These are phyloP conservation scores for Cryptomyrus ogoouensis DNA, from an alignment of 2,113 vertebrate genomes.

Conservation along the genomic window DNA sequence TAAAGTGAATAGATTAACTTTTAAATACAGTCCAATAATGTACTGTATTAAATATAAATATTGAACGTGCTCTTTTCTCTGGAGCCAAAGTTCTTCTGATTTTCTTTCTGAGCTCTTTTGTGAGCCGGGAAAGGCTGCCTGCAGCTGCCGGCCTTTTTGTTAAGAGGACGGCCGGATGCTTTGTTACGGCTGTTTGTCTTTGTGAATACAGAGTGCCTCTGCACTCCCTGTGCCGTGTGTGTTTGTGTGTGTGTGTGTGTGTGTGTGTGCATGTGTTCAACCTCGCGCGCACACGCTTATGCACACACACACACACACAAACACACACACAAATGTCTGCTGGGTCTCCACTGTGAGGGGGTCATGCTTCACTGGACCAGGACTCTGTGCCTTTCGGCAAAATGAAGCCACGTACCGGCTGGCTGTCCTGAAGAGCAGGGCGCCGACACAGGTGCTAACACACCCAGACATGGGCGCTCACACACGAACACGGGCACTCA, in stretches of 20 bases:
- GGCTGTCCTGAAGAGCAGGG: background rate
- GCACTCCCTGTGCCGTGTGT: background rate
- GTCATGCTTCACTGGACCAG: background rate
- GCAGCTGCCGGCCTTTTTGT: background rate
- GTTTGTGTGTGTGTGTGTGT: background rate
- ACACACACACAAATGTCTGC: background rate
- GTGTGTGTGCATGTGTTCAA: background rate
- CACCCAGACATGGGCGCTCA: background rate
- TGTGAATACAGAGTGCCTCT: background rate
- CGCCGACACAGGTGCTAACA: background rate
- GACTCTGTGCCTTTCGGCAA: background rate
- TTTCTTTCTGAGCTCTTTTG: conserved; percentile 11
- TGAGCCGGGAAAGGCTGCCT: conserved; percentile 13
- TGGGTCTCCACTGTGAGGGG: background rate
- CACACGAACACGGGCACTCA: background rate
- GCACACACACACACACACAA: background rate
- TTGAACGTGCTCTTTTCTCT: conserved; percentile 41
- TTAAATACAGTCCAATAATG: conserved; percentile 48
- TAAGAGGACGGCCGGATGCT: background rate
- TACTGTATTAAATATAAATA: conserved; percentile 18
- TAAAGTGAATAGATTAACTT: conserved; percentile 72
- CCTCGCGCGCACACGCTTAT: background rate
- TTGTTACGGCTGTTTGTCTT: background rate
- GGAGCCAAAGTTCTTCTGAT: conserved; percentile 51
- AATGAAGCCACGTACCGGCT: background rate